These are phyloP conservation scores for Poeciliopsis turneri DNA, from an alignment of 2,797 vertebrate genomes.

Conservation along the genomic window DNA sequence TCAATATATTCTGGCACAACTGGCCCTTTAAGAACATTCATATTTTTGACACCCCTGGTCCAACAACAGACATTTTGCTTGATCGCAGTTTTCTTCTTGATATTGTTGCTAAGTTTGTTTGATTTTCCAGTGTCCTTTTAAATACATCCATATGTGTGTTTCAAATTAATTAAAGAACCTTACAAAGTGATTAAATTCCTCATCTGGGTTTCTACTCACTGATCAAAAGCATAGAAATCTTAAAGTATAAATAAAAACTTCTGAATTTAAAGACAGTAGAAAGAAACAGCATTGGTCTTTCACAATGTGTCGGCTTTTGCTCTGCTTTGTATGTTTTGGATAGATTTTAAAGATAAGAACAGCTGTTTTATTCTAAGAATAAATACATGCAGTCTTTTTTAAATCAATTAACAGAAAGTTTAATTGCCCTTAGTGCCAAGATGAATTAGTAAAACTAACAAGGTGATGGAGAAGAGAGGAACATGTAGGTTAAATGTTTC, in stretches of 20 bases:
- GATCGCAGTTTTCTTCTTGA: neutral
- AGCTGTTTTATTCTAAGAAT: neutral
- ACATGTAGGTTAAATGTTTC: neutral
- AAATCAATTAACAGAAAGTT: neutral
- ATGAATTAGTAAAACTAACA: neutral
- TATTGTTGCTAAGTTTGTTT: too few relatives aligned
- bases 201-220: neutral
- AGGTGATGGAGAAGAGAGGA: neutral
- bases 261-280: neutral
- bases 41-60: too few relatives aligned
- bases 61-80: neutral
- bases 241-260: too few relatives aligned
- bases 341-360: neutral
- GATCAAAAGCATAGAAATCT: too few relatives aligned
- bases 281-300: neutral
- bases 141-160: neutral
- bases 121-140: neutral
- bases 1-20: too few relatives aligned
- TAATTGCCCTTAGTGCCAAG: neutral
- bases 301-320: neutral
- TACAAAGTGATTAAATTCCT: too few relatives aligned
- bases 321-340: neutral
- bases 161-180: neutral
- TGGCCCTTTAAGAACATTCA: too few relatives aligned
- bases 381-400: neutral